Conservation (phyloP, 2,113 vertebrate genomes). For the Chloropsis hardwickii region DNA sequence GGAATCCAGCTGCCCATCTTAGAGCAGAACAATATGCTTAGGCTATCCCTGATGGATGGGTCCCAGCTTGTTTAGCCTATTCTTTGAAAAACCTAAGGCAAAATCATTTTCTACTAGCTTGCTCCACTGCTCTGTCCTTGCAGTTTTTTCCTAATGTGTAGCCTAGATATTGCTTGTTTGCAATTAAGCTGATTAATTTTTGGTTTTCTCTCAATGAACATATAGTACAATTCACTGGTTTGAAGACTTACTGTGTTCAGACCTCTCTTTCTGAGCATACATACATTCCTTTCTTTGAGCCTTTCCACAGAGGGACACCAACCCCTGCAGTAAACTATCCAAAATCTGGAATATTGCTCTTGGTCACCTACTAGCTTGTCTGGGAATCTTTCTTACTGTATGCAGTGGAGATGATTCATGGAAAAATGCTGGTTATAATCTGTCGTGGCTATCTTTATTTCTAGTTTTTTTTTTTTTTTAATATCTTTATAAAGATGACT, state of each 20-base stretch:
- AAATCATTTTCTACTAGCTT: background rate
- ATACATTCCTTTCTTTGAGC: background rate
- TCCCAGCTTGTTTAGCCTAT: background rate
- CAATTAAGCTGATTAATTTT: constrained; percentile 24
- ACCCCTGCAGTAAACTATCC: background rate
- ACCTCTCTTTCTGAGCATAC: background rate
- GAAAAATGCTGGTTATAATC: background rate
- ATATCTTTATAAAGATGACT: background rate
- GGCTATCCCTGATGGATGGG: background rate
- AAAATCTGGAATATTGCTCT: background rate
- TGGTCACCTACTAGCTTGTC: background rate
- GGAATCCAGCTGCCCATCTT: background rate
- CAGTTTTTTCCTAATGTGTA: background rate
- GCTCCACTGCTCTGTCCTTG: background rate
- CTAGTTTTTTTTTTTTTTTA: background rate
- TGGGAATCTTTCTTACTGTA: background rate
- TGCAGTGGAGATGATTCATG: background rate
- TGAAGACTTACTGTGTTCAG: background rate
- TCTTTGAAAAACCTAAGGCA: background rate
- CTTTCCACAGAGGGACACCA: background rate
- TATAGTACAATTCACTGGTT: background rate
- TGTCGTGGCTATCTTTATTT: background rate
- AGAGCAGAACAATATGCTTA: background rate
- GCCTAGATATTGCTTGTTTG: background rate
- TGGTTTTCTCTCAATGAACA: background rate